Evolutionary conservation across 2,888 invertebrate species (phyloP).

Genomic region (Pseudolycoriella hygida): DNA sequence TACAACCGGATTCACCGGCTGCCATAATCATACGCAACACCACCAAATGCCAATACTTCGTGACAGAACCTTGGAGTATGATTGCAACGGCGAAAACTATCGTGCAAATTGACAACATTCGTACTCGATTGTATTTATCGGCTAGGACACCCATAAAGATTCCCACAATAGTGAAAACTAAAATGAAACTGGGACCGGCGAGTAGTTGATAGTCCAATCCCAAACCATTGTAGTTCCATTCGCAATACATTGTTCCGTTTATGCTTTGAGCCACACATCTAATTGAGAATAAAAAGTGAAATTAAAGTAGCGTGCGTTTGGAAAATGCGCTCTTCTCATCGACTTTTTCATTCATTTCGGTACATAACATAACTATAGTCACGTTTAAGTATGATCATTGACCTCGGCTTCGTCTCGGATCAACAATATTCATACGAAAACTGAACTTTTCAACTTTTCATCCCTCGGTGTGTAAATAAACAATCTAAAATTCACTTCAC

Average conservation of each 20-base stretch:
- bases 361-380: too few species aligned
- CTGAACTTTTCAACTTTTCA: conserved; percentile 7
- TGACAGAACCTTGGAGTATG: conserved; percentile 66
- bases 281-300: too few species aligned
- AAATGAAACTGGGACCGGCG: conserved; percentile 85
- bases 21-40: conserved; percentile 72
- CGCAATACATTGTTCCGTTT: conserved; percentile 63
- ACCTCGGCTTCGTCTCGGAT: too few species aligned
- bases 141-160: conserved; percentile 70
- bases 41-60: conserved; percentile 80
- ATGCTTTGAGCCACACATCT: conserved; percentile 46
- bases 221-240: conserved; percentile 85
- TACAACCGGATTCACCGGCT: conserved; percentile 74
- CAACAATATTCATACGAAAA: too few species aligned
- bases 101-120: conserved; percentile 58
- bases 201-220: conserved; percentile 84
- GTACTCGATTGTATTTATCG: conserved; percentile 59
- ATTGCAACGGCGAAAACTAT: conserved; percentile 68
- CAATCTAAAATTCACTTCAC: conserved; percentile 13
- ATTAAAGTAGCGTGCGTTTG: too few species aligned
- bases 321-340: too few species aligned
- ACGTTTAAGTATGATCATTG: too few species aligned
- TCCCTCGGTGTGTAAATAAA: not conserved
- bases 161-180: conserved; percentile 77
- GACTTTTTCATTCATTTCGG: too few species aligned